A percentile compares a stretch with the other conserved stretches of the same genome.
These are phyloP conservation scores for Aphaenogaster rudis DNA, from an alignment of 1,140 invertebrate species.

Conservation along the genomic window DNA sequence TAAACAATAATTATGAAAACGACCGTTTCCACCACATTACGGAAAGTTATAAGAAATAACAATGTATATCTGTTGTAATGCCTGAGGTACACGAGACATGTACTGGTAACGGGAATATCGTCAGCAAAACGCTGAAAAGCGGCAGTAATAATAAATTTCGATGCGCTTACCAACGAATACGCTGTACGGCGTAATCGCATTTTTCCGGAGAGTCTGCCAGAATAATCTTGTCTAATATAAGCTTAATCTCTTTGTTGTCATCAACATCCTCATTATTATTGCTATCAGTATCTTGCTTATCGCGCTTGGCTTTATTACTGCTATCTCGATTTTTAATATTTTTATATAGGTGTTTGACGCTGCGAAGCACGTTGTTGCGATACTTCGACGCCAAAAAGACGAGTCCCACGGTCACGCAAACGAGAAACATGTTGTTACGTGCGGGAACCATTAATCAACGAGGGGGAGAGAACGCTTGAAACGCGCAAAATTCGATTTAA, in stretches of 20 bases:
- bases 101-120: background rate
- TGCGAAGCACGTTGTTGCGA: slow-evolving; percentile 82
- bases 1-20: slow-evolving; percentile 40
- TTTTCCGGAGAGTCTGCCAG: slow-evolving; percentile 83
- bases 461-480: slow-evolving; percentile 18
- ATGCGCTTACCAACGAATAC: slow-evolving; percentile 82
- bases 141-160: background rate
- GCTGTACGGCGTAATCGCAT: slow-evolving; percentile 84
- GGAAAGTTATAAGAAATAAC: background rate
- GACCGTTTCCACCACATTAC: background rate
- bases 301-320: slow-evolving; percentile 37
- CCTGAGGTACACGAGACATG: background rate
- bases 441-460: slow-evolving; percentile 74
- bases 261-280: slow-evolving; percentile 51
- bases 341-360: slow-evolving; percentile 81
- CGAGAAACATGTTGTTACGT: slow-evolving; percentile 82
- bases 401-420: slow-evolving; percentile 83
- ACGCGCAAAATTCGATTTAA: slow-evolving; percentile 52
- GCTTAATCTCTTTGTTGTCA: slow-evolving; percentile 70
- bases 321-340: slow-evolving; percentile 72
- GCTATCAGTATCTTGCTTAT: slow-evolving; percentile 37
- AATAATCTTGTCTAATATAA: slow-evolving; percentile 82
- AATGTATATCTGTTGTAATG: background rate
- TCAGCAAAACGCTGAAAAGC: background rate
- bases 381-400: slow-evolving; percentile 84